Evolutionary conservation across 2,888 invertebrate species (phyloP).

Genomic region (Trilocha varians): DNA sequence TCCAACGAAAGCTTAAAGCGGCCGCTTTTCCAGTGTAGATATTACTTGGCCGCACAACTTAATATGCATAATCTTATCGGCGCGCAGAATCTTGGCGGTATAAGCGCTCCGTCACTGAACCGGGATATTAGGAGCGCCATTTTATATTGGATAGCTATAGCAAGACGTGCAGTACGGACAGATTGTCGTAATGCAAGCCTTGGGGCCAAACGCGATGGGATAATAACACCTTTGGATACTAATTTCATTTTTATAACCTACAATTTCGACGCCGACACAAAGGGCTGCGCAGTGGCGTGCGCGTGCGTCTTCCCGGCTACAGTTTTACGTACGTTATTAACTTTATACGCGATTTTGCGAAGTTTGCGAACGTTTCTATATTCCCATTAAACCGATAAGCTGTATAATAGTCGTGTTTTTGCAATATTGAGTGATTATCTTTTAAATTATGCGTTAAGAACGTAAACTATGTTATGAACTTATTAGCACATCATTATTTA

Average conservation of each 20-base stretch:
- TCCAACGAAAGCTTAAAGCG: constrained; percentile 48
- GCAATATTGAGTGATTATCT: constrained; percentile 70
- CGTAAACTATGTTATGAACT: too few relatives aligned
- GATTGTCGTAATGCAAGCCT: constrained; percentile 73
- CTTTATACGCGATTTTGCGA: constrained; percentile 71
- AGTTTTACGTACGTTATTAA: constrained; percentile 70
- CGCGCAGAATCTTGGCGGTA: constrained; percentile 64
- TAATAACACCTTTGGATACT: constrained; percentile 73
- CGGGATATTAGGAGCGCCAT: constrained; percentile 73
- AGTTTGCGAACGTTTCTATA: constrained; percentile 67
- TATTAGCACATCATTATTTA: too few relatives aligned
- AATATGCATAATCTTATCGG: constrained; percentile 74
- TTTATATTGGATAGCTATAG: constrained; percentile 74
- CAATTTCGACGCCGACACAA: constrained; percentile 73
- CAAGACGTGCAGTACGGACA: constrained; percentile 74
- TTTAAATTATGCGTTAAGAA: constrained; percentile 56
- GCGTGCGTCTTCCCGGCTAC: constrained; percentile 53
- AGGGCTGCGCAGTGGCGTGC: constrained; percentile 71
- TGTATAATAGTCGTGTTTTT: constrained; percentile 66
- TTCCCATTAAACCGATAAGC: constrained; percentile 65
- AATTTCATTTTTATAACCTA: constrained; percentile 75
- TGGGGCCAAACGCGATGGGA: constrained; percentile 73
- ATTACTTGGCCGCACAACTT: constrained; percentile 69
- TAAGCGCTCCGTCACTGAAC: constrained; percentile 63
- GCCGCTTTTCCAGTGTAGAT: constrained; percentile 65